Evolutionary conservation across 2,113 vertebrate genomes (phyloP).

Genomic region (Xiphophorus hellerii): DNA sequence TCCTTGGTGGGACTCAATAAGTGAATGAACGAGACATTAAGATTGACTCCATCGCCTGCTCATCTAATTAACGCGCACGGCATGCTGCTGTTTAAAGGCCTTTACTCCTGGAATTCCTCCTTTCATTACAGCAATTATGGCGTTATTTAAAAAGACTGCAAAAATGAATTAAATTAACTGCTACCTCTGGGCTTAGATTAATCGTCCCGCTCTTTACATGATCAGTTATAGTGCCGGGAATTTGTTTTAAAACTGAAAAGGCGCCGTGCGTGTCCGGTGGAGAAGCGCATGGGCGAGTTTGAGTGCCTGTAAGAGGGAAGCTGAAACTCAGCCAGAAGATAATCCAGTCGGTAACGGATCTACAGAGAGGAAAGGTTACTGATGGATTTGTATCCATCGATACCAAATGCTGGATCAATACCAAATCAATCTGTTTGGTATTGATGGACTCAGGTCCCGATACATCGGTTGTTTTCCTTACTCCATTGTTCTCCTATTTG

Average conservation of each 20-base stretch:
- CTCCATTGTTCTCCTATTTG: not conserved
- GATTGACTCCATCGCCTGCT: constrained; percentile 52
- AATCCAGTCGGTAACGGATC: constrained; percentile 36
- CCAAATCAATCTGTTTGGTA: not conserved
- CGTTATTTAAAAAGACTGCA: constrained; percentile 73
- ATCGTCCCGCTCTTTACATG: constrained; percentile 49
- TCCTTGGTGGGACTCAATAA: constrained; percentile 45
- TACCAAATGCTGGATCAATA: too few species aligned
- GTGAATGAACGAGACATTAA: constrained; percentile 61
- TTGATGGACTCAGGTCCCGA: constrained; percentile 37
- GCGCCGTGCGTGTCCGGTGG: constrained; percentile 1
- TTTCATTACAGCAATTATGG: constrained; percentile 65
- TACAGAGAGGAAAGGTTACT: constrained; percentile 21
- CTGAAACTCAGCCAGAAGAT: constrained; percentile 19
- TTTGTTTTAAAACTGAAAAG: constrained; percentile 40
- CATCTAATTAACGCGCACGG: constrained; percentile 60
- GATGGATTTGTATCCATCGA: constrained; percentile 22
- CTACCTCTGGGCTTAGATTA: constrained; percentile 63
- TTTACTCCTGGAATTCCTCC: constrained; percentile 46
- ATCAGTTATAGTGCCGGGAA: constrained; percentile 45
- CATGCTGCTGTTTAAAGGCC: constrained; percentile 41
- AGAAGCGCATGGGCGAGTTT: constrained; percentile 9
- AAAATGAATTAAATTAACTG: constrained; percentile 71
- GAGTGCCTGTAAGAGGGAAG: constrained; percentile 6
- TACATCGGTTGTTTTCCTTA: constrained; percentile 9